phyloP scores from a whole-genome alignment of 2,888 invertebrate genomes.

The Horisme vitalbata region DNA sequence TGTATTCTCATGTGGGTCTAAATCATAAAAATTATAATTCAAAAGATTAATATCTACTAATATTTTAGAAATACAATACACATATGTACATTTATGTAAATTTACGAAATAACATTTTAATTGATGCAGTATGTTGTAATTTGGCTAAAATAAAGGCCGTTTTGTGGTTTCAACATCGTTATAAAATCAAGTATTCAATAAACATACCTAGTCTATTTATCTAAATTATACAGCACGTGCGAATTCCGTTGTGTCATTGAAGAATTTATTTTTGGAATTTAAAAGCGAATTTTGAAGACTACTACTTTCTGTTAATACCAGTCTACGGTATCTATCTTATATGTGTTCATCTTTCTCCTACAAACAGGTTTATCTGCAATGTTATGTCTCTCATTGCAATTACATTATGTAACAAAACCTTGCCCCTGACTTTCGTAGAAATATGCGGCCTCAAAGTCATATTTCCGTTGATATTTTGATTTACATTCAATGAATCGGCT shows the following conservation, averaged over 20 bases:
- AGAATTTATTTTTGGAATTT: slow-evolving; percentile 35
- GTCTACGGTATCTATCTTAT: slow-evolving; percentile 11
- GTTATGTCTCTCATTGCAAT: slow-evolving; percentile 3
- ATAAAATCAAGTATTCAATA: too few species aligned
- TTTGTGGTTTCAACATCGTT: too few species aligned
- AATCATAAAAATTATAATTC: too few species aligned
- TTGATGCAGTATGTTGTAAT: too few species aligned
- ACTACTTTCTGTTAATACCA: slow-evolving; percentile 22
- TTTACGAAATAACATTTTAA: too few species aligned
- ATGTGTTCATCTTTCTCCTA: slow-evolving; percentile 15
- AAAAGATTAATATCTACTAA: too few species aligned
- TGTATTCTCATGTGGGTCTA: too few species aligned
- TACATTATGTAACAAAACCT: slow-evolving; percentile 18
- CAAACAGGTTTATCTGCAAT: neutral
- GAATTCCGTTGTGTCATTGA: slow-evolving; percentile 22
- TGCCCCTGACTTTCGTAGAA: slow-evolving; percentile 26
- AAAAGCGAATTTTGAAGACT: slow-evolving; percentile 33
- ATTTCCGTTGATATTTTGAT: slow-evolving; percentile 14
- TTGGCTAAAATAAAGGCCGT: too few species aligned
- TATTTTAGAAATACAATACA: too few species aligned
- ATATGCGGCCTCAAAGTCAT: slow-evolving; percentile 9
- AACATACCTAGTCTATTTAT: slow-evolving; percentile 12
- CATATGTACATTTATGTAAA: too few species aligned
- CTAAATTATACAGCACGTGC: slow-evolving; percentile 12
- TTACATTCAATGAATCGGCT: neutral